phyloP scores from a whole-genome alignment of 2,113 vertebrate genomes.

The Passer domesticus region DNA sequence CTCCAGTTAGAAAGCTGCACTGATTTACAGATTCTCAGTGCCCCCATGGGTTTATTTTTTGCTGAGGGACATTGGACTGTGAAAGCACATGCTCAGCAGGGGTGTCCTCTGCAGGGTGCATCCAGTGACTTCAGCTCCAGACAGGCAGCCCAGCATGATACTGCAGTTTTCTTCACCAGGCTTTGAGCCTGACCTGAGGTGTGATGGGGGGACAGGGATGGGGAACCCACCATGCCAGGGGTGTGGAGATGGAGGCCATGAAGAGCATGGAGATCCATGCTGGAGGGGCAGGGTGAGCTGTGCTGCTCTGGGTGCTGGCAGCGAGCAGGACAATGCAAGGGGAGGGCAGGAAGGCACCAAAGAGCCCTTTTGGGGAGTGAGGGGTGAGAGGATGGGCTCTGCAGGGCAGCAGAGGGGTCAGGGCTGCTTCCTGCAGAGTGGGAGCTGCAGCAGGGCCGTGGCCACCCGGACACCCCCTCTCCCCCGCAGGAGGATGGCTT shows the following conservation, averaged over 20 bases:
- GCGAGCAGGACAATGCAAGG: accelerated
- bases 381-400: not conserved
- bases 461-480: not conserved
- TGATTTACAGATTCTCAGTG: not conserved
- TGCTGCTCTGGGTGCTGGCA: not conserved
- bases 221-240: accelerated
- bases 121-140: not conserved
- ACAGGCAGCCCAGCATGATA: not conserved
- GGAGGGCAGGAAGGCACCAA: not conserved
- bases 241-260: not conserved
- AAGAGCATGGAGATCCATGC: not conserved
- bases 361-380: not conserved
- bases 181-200: accelerated
- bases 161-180: not conserved
- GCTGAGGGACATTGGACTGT: not conserved
- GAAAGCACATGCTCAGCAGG: not conserved
- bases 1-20: not conserved
- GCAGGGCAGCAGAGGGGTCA: not conserved
- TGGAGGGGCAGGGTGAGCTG: not conserved
- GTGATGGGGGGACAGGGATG: too few relatives aligned
- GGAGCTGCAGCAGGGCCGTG: not conserved
- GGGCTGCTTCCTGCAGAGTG: not conserved
- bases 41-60: not conserved
- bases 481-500: not conserved
- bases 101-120: not conserved